Conservation (phyloP, 2,888 invertebrate genomes). For the Cosmia trapezina region DNA sequence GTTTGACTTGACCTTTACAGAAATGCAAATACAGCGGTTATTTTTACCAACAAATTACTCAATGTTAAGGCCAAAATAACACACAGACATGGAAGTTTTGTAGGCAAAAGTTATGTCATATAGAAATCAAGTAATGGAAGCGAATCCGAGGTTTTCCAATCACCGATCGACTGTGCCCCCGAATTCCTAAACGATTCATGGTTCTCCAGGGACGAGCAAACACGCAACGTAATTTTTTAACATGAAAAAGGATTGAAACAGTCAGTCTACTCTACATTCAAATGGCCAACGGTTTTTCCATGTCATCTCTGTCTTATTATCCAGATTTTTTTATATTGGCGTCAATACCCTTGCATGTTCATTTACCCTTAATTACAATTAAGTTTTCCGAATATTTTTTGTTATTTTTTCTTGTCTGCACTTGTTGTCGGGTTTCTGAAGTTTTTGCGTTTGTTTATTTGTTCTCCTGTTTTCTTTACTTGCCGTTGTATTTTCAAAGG, state of each 20-base stretch:
- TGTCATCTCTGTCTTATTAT: neutral
- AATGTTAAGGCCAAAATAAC: constrained; percentile 28
- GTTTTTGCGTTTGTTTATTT: constrained; percentile 7
- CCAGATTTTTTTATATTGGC: neutral
- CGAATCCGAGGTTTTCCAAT: constrained; percentile 61
- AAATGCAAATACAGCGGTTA: constrained; percentile 12
- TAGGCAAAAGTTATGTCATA: constrained; percentile 45
- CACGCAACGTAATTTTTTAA: constrained; percentile 69
- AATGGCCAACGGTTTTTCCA: constrained; percentile 16
- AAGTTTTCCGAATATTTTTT: neutral
- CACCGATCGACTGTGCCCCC: constrained; percentile 64
- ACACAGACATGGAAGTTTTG: constrained; percentile 17
- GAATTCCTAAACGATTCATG: constrained; percentile 68
- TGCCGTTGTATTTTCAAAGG: neutral
- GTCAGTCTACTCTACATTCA: constrained; percentile 12
- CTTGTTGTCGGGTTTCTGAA: neutral
- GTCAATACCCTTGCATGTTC: neutral
- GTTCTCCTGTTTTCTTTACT: neutral
- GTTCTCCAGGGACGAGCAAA: constrained; percentile 64
- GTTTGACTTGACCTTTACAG: neutral
- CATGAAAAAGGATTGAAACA: constrained; percentile 54
- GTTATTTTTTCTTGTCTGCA: neutral
- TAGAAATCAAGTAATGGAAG: constrained; percentile 64
- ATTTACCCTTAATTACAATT: constrained; percentile 11
- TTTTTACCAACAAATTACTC: constrained; percentile 17